Base-by-base conservation (phyloP, 2,888 invertebrate genomes). In the Nebria salina region DNA sequence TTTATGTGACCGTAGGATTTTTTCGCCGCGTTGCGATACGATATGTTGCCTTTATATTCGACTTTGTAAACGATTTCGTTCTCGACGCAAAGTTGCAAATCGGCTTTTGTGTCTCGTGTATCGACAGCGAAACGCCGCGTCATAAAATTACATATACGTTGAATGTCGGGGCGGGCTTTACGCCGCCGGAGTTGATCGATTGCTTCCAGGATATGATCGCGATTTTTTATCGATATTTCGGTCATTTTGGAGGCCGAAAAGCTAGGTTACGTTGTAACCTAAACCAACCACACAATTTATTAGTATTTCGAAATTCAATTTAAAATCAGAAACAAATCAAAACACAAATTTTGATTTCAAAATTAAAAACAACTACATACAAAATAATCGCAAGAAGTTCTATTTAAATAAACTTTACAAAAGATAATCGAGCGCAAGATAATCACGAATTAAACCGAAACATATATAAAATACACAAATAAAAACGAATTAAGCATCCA, bases 1-100 rank as follows among this genome's bases (percentile, higher is more conserved):
- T 54, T 79, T 54, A 77, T 77, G 72, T 80, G 80, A 8, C 81
- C 81, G 72, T 81, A 87, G 84, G 86, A 87, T 84, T 89, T 89
- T 90, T 93, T 95, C 76, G 94, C 93, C 74, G 95, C 94, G 90
- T 95, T 95, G 85, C 96, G 91, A 87, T 96, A 96, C 90, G 95
- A 95, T 84, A 94, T 94, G 89, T 93, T 95, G 86, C 96, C 96
- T 89, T 96, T 96, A 88, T 96, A 96, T 87, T 95, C 95, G 43
- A 96, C 96, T 91, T 95, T 95, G 84, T 94, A 92, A 79, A 96
- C 94, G 85, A 93, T 92, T 87, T 94, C 94, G 82, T 93, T 92
- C 85, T 94, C 94, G 13, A 95, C 92, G 85, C 96, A 92, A 87
- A 92, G 92, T 87, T 94, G 94, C 65, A 96, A 90, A 88, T 94